Percentiles rank a stretch among this genome's conserved stretches.
These are phyloP conservation scores for Caenorhabditis zanzibari DNA, from an alignment of 2,888 invertebrate genomes.

Conservation along the genomic window DNA sequence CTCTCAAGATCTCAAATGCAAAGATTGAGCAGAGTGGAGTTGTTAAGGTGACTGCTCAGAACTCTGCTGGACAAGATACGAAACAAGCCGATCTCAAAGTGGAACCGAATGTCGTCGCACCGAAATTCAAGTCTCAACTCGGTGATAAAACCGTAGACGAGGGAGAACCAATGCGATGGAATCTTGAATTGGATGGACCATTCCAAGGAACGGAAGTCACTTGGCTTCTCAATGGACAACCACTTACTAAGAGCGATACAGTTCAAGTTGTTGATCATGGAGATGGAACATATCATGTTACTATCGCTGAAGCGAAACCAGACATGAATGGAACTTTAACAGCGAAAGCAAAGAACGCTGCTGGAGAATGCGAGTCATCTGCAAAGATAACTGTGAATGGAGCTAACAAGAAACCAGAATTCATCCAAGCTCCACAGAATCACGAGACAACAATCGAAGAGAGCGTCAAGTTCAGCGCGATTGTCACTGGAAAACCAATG, in stretches of 20 bases:
- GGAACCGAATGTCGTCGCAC: constrained; percentile 87
- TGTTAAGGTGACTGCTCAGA: constrained; percentile 76
- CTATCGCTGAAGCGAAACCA: constrained; percentile 85
- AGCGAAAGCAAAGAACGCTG: constrained; percentile 74
- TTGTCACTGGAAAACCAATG: constrained; percentile 84
- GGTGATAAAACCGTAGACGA: constrained; percentile 90
- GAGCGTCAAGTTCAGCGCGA: constrained; percentile 89
- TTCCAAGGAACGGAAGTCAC: constrained; percentile 70
- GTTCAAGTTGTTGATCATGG: constrained; percentile 74
- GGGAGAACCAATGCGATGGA: constrained; percentile 86
- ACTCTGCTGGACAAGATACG: constrained; percentile 74
- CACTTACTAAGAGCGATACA: constrained; percentile 65
- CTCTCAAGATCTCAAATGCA: constrained; percentile 72
- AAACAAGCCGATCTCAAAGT: constrained; percentile 82
- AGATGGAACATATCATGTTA: constrained; percentile 86
- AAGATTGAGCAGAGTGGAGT: constrained; percentile 71
- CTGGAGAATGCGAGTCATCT: constrained; percentile 70
- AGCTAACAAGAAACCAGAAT: constrained; percentile 77
- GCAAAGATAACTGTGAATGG: constrained; percentile 71
- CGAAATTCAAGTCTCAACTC: constrained; percentile 91
- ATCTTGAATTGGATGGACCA: constrained; percentile 72
- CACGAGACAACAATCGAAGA: constrained; percentile 87
- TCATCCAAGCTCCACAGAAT: constrained; percentile 80
- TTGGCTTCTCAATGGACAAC: constrained; percentile 78
- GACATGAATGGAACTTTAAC: constrained; percentile 73